phyloP scores from a whole-genome alignment of 2,797 vertebrate genomes.

The Thalassophryne amazonica region DNA sequence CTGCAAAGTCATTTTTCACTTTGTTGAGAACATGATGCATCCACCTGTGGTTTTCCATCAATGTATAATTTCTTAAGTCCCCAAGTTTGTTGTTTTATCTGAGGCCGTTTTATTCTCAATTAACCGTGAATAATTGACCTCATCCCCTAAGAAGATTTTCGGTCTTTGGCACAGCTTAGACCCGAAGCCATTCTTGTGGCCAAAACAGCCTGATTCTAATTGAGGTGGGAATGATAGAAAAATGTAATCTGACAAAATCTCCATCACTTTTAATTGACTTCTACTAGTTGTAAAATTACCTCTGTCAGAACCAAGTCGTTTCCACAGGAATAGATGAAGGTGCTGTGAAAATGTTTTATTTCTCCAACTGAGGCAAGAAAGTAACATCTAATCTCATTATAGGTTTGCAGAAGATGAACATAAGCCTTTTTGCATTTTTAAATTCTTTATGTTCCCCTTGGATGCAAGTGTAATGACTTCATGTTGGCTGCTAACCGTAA shows the following conservation, averaged over 20 bases:
- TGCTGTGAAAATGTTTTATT: constrained; percentile 3
- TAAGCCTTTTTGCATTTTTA: constrained; percentile 19
- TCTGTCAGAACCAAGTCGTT: constrained; percentile 15
- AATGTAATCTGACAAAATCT: constrained; percentile 33
- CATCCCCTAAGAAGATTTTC: constrained; percentile 17
- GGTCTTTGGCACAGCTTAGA: constrained; percentile 23
- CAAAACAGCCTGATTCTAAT: constrained; percentile 26
- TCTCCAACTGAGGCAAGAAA: constrained; percentile 1
- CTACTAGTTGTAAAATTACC: constrained; percentile 17
- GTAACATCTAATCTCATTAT: constrained; percentile 6
- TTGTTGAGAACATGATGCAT: neutral
- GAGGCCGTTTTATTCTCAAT: constrained; percentile 27
- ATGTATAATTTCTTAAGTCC: neutral
- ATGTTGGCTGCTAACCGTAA: constrained; percentile 11
- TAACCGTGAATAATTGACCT: constrained; percentile 30
- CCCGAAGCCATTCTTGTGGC: constrained; percentile 17
- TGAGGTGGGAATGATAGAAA: constrained; percentile 31
- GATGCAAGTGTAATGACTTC: constrained; percentile 20
- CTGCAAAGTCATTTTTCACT: neutral
- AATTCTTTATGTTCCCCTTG: constrained; percentile 5
- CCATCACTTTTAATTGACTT: constrained; percentile 42
- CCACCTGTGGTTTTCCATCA: neutral
- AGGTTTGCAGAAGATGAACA: constrained; percentile 5
- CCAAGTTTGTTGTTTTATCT: constrained; percentile 2
- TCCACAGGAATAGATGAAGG: constrained; percentile 4